Evolutionary conservation across 2,888 invertebrate genomes (phyloP).

Genomic region (Corbicula japonica): DNA sequence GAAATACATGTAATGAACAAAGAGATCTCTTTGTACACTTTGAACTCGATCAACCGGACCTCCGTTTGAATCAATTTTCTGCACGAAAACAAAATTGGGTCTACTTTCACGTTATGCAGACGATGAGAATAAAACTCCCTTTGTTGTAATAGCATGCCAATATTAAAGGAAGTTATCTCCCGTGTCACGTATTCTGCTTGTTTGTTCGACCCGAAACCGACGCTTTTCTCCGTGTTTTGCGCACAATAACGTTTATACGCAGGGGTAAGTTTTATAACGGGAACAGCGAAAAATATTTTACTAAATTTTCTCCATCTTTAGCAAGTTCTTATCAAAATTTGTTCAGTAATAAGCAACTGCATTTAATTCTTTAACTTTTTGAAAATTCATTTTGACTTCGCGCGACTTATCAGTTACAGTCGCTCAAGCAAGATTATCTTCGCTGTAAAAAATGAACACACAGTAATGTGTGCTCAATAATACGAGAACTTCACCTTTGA

Average conservation of each 20-base stretch:
- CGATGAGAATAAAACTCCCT: slow-evolving; percentile 46
- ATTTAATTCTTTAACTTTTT: slow-evolving; percentile 43
- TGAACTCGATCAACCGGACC: no score
- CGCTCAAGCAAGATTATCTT: slow-evolving; percentile 62
- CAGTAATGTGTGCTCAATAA: slow-evolving; percentile 84
- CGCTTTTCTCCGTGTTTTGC: slow-evolving; percentile 45
- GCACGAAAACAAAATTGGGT: slow-evolving; percentile 27
- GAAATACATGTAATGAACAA: no score
- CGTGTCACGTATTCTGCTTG: slow-evolving; percentile 62
- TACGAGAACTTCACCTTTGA: slow-evolving; percentile 81
- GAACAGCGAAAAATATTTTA: slow-evolving; percentile 79
- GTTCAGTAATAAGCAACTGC: slow-evolving; percentile 38
- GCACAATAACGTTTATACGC: slow-evolving; percentile 62
- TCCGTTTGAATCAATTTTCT: slow-evolving; percentile 27
- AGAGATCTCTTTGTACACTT: no score
- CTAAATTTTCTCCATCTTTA: slow-evolving; percentile 32
- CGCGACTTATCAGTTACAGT: slow-evolving; percentile 58
- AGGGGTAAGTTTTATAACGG: slow-evolving; percentile 84
- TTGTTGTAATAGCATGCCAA: slow-evolving; percentile 64
- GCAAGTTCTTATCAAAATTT: slow-evolving; percentile 53
- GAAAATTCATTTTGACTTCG: slow-evolving; percentile 44
- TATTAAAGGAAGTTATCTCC: slow-evolving; percentile 68
- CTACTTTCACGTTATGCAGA: slow-evolving; percentile 34
- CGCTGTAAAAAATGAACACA: slow-evolving; percentile 78
- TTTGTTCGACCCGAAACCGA: slow-evolving; percentile 56